These are phyloP conservation scores for Caenorhabditis tropicalis DNA, from an alignment of 1,140 invertebrate species.

Conservation along the genomic window DNA sequence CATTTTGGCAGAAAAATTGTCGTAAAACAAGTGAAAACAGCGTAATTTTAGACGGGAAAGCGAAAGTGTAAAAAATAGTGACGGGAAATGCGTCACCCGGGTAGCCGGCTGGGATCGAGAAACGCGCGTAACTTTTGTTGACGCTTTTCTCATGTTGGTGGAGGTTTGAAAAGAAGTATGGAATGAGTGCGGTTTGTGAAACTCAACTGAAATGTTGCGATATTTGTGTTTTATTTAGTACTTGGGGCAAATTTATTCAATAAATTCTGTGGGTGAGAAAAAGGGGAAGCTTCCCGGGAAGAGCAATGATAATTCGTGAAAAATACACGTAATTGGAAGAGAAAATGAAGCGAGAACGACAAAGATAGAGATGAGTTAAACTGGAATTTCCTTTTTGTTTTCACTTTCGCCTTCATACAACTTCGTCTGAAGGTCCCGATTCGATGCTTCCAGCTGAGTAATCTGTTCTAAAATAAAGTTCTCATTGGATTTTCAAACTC, in stretches of 20 bases:
- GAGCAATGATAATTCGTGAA: too few species aligned
- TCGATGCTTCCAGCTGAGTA: slow-evolving; percentile 23
- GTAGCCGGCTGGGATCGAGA: neutral
- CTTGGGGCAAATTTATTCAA: too few species aligned
- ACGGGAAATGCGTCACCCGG: slow-evolving; percentile 9
- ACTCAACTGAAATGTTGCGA: neutral
- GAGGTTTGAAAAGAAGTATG: neutral
- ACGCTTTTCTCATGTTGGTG: neutral
- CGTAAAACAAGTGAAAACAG: slow-evolving; percentile 20
- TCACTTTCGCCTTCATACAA: slow-evolving; percentile 14
- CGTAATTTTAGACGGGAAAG: slow-evolving; percentile 25
- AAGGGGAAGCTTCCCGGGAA: too few species aligned
- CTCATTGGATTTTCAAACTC: neutral
- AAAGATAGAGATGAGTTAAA: too few species aligned
- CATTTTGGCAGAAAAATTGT: neutral
- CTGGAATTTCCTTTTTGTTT: neutral
- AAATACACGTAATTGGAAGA: too few species aligned
- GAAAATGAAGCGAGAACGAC: too few species aligned
- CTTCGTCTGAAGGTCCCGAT: slow-evolving; percentile 12
- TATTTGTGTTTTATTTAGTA: neutral
- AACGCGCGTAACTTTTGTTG: neutral
- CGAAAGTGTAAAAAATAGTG: slow-evolving; percentile 11
- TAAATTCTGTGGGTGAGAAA: too few species aligned
- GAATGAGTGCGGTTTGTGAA: too few species aligned
- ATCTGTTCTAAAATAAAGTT: slow-evolving; percentile 21